Evolutionary conservation across 2,888 invertebrate genomes (phyloP), one percentile per base, ranked within the genome.

Genomic region (Plebejus argus): DNA sequence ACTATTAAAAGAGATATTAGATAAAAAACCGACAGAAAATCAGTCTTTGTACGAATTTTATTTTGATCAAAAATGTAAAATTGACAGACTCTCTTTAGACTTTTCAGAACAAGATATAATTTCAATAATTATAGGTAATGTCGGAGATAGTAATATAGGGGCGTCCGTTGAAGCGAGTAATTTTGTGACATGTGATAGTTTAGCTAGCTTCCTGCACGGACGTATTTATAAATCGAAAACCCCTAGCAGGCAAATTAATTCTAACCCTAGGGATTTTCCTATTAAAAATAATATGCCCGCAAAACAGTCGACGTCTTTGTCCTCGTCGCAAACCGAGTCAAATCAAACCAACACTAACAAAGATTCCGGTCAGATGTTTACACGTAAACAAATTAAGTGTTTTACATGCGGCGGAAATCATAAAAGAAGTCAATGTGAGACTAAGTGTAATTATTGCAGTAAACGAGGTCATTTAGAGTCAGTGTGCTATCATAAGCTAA

Each of bases 1-100:
- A 56, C 35, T 76, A 12, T 15, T 76, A 33, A 76, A 76, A 23
- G 61, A 58, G 77, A 78, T 81, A 28, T 58, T 81, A 8, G 79
- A 79, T 4, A 75, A 49, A 6, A 81, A 81, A 76, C 81, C 81
- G 1, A 33, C 20, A 8, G 79, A 79, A 2, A 80, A 80, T 39
- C 82, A 82, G 45, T 82, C 83, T 7, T 39, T 83, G 1, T 82
- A 83, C 28, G 82, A 80, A 18, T 83, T 81, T 78, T 83, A 70
- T 78, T 82, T 82, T 66, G 78, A 80, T 76, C 82, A 81, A 79
- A 83, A 83, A 76, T 76, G 39, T 71, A 79, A 79, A 76, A 82
- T 82, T 28, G 80, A 82, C 76, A n/a, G 18, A 18, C 74, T 82
- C 45, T 10, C 33, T 0, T 70, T 82, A 58, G 76, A 78, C 28